Conservation (phyloP, 2,888 invertebrate genomes). For the Dendrolimus pini region DNA sequence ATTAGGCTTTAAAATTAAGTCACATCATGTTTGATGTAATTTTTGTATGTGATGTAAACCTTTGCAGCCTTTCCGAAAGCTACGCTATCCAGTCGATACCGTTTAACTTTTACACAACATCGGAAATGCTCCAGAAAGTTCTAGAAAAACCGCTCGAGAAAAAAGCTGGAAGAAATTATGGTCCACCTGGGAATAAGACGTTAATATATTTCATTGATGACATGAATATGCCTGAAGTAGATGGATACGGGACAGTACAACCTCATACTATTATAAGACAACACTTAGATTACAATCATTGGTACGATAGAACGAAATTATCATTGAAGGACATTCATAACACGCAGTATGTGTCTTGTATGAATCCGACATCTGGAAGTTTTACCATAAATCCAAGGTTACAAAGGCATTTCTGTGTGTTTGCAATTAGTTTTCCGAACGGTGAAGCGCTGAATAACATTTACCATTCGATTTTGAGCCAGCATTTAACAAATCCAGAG, state of each 20-base stretch:
- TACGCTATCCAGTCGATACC: conserved; percentile 94
- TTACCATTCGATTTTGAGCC: conserved; percentile 91
- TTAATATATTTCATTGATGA: conserved; percentile 97
- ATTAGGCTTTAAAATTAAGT: too few species aligned
- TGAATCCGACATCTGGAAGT: conserved; percentile 98
- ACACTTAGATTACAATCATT: conserved; percentile 96
- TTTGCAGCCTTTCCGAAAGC: conserved; percentile 83
- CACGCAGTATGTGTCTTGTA: conserved; percentile 97
- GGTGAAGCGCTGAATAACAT: conserved; percentile 90
- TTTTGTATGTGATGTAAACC: too few species aligned
- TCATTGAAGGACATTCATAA: conserved; percentile 96
- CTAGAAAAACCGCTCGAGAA: conserved; percentile 96
- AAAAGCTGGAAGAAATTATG: conserved; percentile 96
- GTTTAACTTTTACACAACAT: conserved; percentile 97
- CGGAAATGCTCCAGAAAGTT: conserved; percentile 95
- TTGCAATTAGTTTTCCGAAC: conserved; percentile 90
- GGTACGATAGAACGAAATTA: conserved; percentile 91
- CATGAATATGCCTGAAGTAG: conserved; percentile 98
- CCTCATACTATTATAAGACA: conserved; percentile 97
- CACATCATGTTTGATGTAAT: too few species aligned
- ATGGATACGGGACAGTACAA: conserved; percentile 94
- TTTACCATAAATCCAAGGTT: conserved; percentile 97
- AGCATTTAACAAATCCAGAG: conserved; percentile 89
- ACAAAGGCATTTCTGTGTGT: conserved; percentile 93
- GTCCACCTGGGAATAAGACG: conserved; percentile 95